phyloP scores from a whole-genome alignment of 1,140 invertebrate genomes.

The Mactra quadrangularis region DNA sequence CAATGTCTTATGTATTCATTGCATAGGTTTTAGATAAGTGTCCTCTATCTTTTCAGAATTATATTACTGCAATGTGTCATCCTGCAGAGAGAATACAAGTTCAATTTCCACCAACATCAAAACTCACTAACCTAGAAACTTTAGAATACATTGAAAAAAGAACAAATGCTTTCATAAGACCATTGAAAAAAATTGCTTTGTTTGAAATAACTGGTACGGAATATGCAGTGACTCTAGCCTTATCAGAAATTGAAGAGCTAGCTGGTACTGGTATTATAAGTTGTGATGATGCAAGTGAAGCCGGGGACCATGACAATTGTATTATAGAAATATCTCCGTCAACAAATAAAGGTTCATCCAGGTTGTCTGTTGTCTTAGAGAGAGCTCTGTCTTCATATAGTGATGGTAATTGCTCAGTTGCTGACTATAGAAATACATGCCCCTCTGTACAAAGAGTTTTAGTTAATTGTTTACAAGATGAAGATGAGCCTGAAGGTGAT shows the following conservation, averaged over 20 bases:
- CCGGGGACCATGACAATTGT: neutral
- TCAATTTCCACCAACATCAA: conserved; percentile 51
- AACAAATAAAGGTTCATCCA: conserved; percentile 36
- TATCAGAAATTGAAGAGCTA: conserved; percentile 72
- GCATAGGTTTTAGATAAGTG: no score
- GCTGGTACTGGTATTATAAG: conserved; percentile 6
- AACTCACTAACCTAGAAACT: conserved; percentile 54
- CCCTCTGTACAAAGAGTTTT: conserved; percentile 63
- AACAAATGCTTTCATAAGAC: conserved; percentile 70
- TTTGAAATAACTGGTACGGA: conserved; percentile 71
- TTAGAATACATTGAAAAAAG: conserved; percentile 72
- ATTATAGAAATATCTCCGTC: conserved; percentile 19
- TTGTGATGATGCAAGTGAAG: conserved; percentile 25
- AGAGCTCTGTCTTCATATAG: conserved; percentile 63
- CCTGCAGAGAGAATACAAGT: conserved; percentile 64
- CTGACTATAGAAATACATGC: conserved; percentile 63
- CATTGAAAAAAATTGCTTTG: conserved; percentile 40
- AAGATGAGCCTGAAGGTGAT: conserved; percentile 56
- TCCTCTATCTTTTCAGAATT: conserved; percentile 71
- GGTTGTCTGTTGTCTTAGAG: conserved; percentile 62
- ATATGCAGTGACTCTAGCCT: conserved; percentile 72
- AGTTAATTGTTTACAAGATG: conserved; percentile 66
- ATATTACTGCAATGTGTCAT: conserved; percentile 69
- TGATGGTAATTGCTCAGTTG: conserved; percentile 59
- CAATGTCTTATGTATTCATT: no score